Evolutionary conservation across 2,797 vertebrate genomes (phyloP).

Genomic region (Simalia tracyae): DNA sequence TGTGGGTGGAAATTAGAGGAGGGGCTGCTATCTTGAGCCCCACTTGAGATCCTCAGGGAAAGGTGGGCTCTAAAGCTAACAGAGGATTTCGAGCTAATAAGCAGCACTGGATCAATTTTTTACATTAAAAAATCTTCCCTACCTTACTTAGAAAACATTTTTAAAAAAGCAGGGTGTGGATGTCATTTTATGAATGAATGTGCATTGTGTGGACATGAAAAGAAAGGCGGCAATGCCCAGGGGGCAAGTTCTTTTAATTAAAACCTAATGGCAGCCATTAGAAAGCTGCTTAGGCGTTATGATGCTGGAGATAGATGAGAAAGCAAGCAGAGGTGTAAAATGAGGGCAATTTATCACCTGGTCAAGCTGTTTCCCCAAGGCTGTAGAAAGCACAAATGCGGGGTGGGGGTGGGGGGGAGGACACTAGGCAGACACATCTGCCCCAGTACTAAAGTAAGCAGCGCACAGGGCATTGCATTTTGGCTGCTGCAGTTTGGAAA

Average conservation of each 20-base stretch:
- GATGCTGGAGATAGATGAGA: constrained; percentile 10
- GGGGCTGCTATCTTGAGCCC: not conserved
- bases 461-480: not conserved
- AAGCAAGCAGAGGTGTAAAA: constrained; percentile 36
- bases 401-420: not conserved
- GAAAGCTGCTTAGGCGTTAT: constrained; percentile 30
- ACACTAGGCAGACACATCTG: not conserved
- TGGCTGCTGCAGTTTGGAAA: not conserved
- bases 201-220: not conserved
- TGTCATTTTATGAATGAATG: constrained; percentile 22
- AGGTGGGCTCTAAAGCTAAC: not conserved
- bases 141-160: not conserved
- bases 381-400: not conserved
- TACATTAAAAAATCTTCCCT: not conserved
- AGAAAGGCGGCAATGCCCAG: not conserved
- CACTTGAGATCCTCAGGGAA: not conserved
- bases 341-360: constrained; percentile 26
- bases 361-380: constrained; percentile 33
- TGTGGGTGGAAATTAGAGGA: not conserved
- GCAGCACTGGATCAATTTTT: not conserved
- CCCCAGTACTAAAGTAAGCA: constrained; percentile 6
- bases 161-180: not conserved
- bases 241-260: constrained; percentile 15
- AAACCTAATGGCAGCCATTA: constrained; percentile 33
- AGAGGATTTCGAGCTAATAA: not conserved